Evolutionary conservation across 2,797 vertebrate genomes (phyloP).

Genomic region (Tokudaia tokunoshimensis): DNA sequence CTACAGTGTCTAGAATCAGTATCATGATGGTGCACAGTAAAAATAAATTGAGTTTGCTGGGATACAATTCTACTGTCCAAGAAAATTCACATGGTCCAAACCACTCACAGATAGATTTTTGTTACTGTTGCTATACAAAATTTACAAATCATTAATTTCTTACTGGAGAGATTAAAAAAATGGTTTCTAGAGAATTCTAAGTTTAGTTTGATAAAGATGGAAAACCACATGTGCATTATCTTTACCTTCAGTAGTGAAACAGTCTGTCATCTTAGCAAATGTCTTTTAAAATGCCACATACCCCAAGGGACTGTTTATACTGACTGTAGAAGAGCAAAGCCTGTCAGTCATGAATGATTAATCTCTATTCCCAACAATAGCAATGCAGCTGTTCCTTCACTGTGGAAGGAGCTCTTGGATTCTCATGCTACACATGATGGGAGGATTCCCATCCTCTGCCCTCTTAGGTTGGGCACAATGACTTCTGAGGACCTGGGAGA

Average conservation of each 20-base stretch:
- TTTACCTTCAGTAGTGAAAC: background rate
- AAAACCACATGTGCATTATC: background rate
- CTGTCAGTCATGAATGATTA: background rate
- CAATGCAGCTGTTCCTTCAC: background rate
- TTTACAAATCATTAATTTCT: background rate
- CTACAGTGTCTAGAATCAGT: background rate
- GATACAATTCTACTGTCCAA: fast-evolving
- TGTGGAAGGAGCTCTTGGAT: fast-evolving
- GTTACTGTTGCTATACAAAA: background rate
- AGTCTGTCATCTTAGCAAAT: background rate
- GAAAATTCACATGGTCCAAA: background rate
- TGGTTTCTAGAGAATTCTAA: background rate
- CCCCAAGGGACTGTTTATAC: fast-evolving
- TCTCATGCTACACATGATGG: fast-evolving
- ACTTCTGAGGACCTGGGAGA: background rate
- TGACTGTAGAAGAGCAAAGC: background rate
- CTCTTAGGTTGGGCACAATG: background rate
- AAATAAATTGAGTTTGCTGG: fast-evolving
- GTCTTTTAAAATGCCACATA: background rate
- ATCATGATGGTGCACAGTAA: fast-evolving
- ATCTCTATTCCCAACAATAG: background rate
- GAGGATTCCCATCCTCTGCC: background rate
- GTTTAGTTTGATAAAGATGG: background rate
- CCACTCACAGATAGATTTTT: background rate
- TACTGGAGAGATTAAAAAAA: background rate